Evolutionary conservation across 2,797 vertebrate genomes (phyloP).

Genomic region (Pitangus sulphuratus): DNA sequence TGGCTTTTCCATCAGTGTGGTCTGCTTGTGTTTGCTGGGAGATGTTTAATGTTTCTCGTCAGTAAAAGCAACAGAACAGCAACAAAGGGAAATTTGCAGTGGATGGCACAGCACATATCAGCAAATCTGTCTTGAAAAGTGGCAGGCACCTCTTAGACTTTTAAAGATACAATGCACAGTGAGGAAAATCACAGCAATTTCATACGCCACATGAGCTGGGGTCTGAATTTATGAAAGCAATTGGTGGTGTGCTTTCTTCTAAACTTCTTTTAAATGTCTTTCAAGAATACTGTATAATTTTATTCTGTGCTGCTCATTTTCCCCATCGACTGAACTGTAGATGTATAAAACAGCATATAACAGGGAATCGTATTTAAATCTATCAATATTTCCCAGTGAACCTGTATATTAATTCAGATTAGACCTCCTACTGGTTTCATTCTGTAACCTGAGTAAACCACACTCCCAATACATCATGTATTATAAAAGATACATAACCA

Average conservation of each 20-base stretch:
- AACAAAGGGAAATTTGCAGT: not conserved
- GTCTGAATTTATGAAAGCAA: constrained; percentile 9
- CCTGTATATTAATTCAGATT: constrained; percentile 56
- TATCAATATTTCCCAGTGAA: constrained; percentile 44
- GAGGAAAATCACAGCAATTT: constrained; percentile 32
- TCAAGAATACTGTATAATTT: constrained; percentile 3
- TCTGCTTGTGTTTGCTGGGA: not conserved
- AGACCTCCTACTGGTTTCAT: constrained; percentile 45
- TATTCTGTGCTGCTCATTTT: not conserved
- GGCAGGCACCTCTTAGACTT: not conserved
- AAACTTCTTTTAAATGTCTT: constrained; percentile 9
- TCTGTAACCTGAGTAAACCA: constrained; percentile 36
- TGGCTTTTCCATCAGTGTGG: not conserved
- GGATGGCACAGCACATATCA: not conserved
- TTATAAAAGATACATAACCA: not conserved
- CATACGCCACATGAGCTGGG: not conserved
- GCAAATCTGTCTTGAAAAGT: not conserved
- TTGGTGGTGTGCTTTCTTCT: not conserved
- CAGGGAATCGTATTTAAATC: constrained; percentile 23
- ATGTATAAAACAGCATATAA: not conserved
- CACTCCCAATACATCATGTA: not conserved
- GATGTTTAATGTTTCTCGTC: not conserved
- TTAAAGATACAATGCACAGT: not conserved
- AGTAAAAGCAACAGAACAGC: not conserved
- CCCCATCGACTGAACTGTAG: not conserved